Conservation (phyloP, 2,888 invertebrate species). For the Caenorhabditis parvicauda region DNA sequence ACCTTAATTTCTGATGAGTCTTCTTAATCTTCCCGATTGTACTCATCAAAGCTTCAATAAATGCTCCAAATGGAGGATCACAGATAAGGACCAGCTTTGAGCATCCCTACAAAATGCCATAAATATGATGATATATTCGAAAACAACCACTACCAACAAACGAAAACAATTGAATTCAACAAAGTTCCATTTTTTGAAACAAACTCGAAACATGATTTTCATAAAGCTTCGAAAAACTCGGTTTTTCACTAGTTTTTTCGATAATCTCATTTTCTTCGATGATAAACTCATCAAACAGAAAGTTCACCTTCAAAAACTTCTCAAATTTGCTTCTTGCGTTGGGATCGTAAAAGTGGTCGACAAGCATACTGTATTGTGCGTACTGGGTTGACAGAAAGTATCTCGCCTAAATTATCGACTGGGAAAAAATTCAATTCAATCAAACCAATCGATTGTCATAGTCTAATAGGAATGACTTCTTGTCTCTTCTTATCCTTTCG, state of each 20-base stretch:
- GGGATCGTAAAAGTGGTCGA: constrained; percentile 46
- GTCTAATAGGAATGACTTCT: constrained; percentile 48
- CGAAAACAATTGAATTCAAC: too few relatives aligned
- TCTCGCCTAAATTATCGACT: constrained; percentile 32
- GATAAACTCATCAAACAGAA: not conserved
- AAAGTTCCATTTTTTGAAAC: too few relatives aligned
- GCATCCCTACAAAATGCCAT: constrained; percentile 30
- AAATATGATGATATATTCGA: not conserved
- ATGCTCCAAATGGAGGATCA: constrained; percentile 59
- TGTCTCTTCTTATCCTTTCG: constrained; percentile 28
- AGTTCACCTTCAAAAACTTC: constrained; percentile 21
- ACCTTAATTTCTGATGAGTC: too few relatives aligned
- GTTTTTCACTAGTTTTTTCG: too few relatives aligned
- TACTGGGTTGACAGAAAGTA: constrained; percentile 45
- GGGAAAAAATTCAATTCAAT: constrained; percentile 1
- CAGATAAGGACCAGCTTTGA: constrained; percentile 35
- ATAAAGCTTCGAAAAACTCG: not conserved
- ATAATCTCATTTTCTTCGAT: too few relatives aligned
- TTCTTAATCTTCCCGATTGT: constrained; percentile 40
- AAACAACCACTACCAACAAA: too few relatives aligned
- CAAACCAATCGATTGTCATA: constrained; percentile 52
- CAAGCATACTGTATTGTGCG: constrained; percentile 54
- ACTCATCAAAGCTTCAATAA: constrained; percentile 47
- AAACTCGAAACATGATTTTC: too few relatives aligned
- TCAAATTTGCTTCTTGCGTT: constrained; percentile 22